phyloP scores from a whole-genome alignment of 92 coral and sea anemone genomes.

The Zoanthus solanderi region DNA sequence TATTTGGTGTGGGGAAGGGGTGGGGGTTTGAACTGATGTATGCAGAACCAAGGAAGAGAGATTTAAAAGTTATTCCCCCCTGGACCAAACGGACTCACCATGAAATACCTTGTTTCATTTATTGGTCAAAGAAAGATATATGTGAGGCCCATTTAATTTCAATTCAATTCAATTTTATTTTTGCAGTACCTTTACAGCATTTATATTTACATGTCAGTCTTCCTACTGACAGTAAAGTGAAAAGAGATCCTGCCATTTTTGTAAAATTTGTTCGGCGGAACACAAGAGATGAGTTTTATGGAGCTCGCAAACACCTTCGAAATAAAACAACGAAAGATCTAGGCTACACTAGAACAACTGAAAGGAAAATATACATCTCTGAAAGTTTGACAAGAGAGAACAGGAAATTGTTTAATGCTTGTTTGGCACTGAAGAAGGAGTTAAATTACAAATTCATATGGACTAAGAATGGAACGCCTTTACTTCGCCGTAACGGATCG shows the following conservation, averaged over 20 bases:
- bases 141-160: constrained; percentile 33
- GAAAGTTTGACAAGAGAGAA: background rate
- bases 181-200: too few species aligned
- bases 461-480: background rate
- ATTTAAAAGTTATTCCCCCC: constrained; percentile 54
- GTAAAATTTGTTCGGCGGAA: too few species aligned
- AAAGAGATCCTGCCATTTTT: too few species aligned
- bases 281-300: background rate
- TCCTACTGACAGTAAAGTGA: too few species aligned
- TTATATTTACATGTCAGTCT: too few species aligned
- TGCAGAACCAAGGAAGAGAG: constrained; percentile 55
- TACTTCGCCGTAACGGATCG: background rate
- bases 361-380: background rate
- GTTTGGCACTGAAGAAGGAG: background rate
- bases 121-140: constrained; percentile 67
- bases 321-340: background rate
- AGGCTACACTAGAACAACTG: background rate
- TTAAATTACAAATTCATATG: too few species aligned
- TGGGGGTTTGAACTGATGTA: constrained; percentile 71
- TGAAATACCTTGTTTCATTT: constrained; percentile 48
- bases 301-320: background rate
- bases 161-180: too few species aligned
- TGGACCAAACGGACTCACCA: constrained; percentile 62
- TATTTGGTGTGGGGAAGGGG: constrained; percentile 28
- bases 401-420: background rate